Conservation (phyloP, 2,113 vertebrate genomes). For the Ammodytes marinus region DNA sequence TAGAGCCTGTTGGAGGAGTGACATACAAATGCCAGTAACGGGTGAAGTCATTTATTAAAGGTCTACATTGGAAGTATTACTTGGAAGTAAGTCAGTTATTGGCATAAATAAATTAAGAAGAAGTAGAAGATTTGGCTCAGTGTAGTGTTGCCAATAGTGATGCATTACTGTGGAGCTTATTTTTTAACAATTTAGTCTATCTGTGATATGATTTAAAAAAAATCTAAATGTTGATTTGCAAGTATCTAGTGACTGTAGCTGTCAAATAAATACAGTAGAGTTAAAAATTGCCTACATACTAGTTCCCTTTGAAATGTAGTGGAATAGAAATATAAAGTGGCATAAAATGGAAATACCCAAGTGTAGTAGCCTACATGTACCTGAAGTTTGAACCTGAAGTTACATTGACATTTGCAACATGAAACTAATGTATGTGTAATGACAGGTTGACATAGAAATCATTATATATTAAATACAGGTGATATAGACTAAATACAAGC, state of each 20-base stretch:
- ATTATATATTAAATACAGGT: background rate
- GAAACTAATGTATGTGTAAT: background rate
- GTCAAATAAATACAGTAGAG: background rate
- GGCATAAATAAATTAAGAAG: background rate
- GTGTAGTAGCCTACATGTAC: background rate
- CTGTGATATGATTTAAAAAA: background rate
- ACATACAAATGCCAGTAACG: background rate
- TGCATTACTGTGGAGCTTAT: background rate
- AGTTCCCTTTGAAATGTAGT: background rate
- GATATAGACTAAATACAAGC: background rate
- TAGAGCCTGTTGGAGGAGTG: slow-evolving; percentile 25
- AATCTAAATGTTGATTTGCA: background rate
- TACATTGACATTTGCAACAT: background rate
- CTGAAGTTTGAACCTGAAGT: background rate
- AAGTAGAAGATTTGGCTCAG: background rate
- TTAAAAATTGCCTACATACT: background rate
- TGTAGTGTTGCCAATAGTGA: background rate
- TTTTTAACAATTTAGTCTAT: background rate
- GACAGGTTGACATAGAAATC: no score
- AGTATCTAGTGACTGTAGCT: background rate
- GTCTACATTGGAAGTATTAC: background rate
- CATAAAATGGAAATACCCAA: background rate
- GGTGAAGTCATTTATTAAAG: slow-evolving; percentile 5
- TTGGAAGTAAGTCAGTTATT: background rate
- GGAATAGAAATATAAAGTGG: background rate